phyloP scores from a whole-genome alignment of 2,797 vertebrate species.

The Mus caroli region DNA sequence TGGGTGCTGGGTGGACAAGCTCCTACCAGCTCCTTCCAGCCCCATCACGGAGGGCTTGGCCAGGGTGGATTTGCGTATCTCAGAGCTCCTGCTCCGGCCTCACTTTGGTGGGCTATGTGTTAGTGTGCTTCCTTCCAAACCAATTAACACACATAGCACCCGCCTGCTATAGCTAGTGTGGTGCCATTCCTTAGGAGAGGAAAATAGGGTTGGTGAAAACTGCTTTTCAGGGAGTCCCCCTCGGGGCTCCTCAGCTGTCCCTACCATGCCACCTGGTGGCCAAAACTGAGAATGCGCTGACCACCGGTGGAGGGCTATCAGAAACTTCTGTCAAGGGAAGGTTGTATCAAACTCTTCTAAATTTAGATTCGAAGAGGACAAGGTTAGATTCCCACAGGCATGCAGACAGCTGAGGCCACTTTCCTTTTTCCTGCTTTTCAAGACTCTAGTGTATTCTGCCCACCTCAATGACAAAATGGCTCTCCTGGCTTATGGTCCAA shows the following conservation, averaged over 20 bases:
- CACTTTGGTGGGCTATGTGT: not conserved
- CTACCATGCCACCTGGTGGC: conserved; percentile 34
- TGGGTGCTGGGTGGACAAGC: too few relatives aligned
- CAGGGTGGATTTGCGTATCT: not conserved
- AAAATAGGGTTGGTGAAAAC: not conserved
- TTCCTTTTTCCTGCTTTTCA: conserved; percentile 22
- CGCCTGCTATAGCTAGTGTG: not conserved
- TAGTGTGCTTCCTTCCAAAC: not conserved
- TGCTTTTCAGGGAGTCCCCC: not conserved
- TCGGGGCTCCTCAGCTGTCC: fast-evolving
- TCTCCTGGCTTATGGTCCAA: not conserved
- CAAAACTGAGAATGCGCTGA: not conserved
- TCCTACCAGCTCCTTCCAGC: not conserved
- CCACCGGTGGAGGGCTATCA: not conserved
- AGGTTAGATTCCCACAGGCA: not conserved
- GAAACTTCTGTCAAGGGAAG: not conserved
- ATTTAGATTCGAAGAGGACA: not conserved
- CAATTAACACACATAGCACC: not conserved
- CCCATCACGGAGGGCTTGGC: not conserved
- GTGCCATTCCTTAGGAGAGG: not conserved
- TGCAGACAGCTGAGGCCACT: not conserved
- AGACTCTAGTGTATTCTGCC: not conserved
- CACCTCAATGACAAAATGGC: not conserved
- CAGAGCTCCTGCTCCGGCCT: not conserved
- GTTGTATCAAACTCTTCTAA: fast-evolving